A percentile compares a stretch with the other conserved stretches of the same genome.
phyloP scores from a whole-genome alignment of 2,113 vertebrate genomes.

The Istiophorus platypterus region DNA sequence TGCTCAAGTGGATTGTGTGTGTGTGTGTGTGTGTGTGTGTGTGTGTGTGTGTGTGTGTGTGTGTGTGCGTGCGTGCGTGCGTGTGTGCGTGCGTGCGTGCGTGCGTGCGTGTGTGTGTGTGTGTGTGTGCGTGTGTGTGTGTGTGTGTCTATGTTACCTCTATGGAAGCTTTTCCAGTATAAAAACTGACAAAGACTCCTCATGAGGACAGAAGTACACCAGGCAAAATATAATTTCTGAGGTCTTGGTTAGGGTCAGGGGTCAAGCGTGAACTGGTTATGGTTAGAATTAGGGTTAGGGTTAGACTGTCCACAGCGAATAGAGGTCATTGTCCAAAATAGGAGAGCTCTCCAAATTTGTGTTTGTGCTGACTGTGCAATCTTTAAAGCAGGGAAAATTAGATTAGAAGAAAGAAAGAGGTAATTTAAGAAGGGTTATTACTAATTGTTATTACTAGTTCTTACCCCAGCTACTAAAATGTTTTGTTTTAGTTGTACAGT shows the following conservation, averaged over 20 bases:
- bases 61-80: neutral
- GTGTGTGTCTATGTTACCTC: too few species aligned
- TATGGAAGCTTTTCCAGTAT: neutral
- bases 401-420: neutral
- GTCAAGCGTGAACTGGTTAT: too few species aligned
- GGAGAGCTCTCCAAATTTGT: too few species aligned
- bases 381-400: neutral
- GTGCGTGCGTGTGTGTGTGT: neutral
- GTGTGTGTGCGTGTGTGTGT: neutral
- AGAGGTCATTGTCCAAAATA: too few species aligned
- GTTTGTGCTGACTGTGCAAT: neutral
- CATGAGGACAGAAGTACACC: too few species aligned
- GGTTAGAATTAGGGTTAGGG: too few species aligned
- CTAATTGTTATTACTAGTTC: neutral
- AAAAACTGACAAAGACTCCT: too few species aligned
- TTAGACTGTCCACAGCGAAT: too few species aligned
- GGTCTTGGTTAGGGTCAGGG: too few species aligned
- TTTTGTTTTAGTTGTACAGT: neutral
- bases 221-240: too few species aligned
- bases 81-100: neutral
- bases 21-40: neutral
- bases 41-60: neutral
- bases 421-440: slow-evolving; percentile 14
- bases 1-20: neutral
- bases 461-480: neutral